These are phyloP conservation scores for Drosophila fuyamai DNA, from an alignment of 1,140 invertebrate species.

Conservation along the genomic window DNA sequence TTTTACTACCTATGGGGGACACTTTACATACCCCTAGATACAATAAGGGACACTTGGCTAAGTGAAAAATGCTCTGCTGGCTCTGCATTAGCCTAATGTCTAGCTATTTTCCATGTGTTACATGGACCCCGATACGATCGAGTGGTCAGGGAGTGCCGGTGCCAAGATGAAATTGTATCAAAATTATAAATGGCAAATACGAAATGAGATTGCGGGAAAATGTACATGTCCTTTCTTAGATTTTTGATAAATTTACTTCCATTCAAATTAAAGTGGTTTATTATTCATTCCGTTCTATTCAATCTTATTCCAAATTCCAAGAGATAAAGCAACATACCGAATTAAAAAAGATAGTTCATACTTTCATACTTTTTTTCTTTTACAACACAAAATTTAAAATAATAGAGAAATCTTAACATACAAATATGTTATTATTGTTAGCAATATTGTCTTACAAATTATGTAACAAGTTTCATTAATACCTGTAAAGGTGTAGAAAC, in stretches of 20 bases:
- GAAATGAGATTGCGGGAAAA: slow-evolving; percentile 1
- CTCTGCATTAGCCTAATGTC: slow-evolving; percentile 68
- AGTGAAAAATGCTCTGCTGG: slow-evolving; percentile 66
- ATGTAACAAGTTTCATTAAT: no score
- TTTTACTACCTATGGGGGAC: slow-evolving; percentile 52
- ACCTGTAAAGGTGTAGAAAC: background rate
- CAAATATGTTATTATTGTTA: no score
- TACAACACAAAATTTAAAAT: no score
- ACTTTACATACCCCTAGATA: slow-evolving; percentile 35
- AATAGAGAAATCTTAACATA: no score
- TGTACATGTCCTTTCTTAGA: background rate
- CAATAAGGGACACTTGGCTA: slow-evolving; percentile 58
- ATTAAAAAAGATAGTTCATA: no score
- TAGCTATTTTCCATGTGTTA: slow-evolving; percentile 56
- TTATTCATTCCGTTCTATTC: background rate
- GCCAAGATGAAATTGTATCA: slow-evolving; percentile 4
- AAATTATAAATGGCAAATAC: slow-evolving; percentile 9
- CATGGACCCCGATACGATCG: slow-evolving; percentile 43
- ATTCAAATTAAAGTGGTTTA: slow-evolving; percentile 2
- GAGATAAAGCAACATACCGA: no score
- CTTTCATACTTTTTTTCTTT: no score
- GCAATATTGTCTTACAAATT: no score
- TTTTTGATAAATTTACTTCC: background rate
- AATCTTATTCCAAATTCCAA: background rate
- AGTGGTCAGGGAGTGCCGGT: slow-evolving; percentile 10